Percentiles rank a stretch among this genome's conserved stretches.
Evolutionary conservation across 1,140 invertebrate species (phyloP).

Genomic region (Delia radicum): DNA sequence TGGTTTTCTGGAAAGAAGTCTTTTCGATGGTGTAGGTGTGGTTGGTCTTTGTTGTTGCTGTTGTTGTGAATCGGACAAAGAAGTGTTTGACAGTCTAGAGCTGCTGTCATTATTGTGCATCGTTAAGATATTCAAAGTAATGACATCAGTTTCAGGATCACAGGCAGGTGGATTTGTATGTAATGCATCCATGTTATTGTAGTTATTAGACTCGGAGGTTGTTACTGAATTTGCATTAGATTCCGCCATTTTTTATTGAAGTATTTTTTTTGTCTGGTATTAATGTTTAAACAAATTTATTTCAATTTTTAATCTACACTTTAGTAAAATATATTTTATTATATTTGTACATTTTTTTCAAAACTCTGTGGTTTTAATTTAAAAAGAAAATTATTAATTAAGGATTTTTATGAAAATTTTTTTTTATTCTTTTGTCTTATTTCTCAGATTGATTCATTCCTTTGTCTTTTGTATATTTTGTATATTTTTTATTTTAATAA

Average conservation of each 20-base stretch:
- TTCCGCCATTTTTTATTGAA: background rate
- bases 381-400: no score
- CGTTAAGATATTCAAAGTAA: background rate
- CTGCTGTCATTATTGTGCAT: background rate
- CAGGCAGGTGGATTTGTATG: background rate
- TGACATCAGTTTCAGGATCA: conserved; percentile 8
- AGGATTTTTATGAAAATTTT: no score
- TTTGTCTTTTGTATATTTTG: no score
- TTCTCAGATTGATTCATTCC: no score
- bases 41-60: background rate
- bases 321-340: no score
- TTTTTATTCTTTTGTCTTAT: background rate
- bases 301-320: background rate
- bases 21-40: background rate
- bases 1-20: background rate
- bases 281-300: background rate
- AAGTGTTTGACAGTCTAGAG: no score
- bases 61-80: background rate
- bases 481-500: no score
- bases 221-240: background rate
- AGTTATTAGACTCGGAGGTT: background rate
- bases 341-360: no score
- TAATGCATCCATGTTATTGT: background rate
- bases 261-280: background rate
- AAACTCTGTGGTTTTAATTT: no score